A percentile compares a stretch with the other conserved stretches of the same genome.
Evolutionary conservation across 2,797 vertebrate genomes (phyloP).

Genomic region (Phylloscopus collybita): DNA sequence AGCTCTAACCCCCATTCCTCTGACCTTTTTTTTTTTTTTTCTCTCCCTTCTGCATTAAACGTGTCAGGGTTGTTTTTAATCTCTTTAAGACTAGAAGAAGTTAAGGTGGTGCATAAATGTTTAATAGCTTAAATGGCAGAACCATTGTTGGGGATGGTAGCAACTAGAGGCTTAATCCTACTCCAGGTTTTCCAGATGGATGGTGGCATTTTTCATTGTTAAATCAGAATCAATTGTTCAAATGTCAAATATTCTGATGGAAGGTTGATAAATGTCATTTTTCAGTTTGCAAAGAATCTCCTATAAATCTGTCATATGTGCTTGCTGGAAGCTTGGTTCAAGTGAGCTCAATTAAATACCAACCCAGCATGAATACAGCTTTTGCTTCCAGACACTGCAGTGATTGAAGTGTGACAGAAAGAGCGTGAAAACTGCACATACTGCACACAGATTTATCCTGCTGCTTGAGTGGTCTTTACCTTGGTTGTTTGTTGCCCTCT

Average conservation of each 20-base stretch:
- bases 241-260: constrained; percentile 10
- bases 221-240: constrained; percentile 34
- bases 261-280: constrained; percentile 54
- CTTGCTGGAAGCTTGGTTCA: constrained; percentile 17
- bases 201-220: constrained; percentile 23
- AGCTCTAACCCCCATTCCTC: neutral
- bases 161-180: neutral
- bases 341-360: constrained; percentile 46
- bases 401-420: neutral
- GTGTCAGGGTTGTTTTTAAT: neutral
- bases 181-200: neutral
- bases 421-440: neutral
- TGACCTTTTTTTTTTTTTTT: neutral
- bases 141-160: neutral
- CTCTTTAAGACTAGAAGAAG: neutral
- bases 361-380: neutral
- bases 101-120: neutral
- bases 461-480: neutral
- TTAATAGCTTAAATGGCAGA: neutral
- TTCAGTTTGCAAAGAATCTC: neutral
- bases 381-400: neutral
- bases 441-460: neutral
- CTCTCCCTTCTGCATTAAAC: neutral
- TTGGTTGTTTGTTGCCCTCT: neutral
- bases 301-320: neutral